Conservation (phyloP, 1,140 invertebrate genomes). For the Aradophagus sp. region DNA sequence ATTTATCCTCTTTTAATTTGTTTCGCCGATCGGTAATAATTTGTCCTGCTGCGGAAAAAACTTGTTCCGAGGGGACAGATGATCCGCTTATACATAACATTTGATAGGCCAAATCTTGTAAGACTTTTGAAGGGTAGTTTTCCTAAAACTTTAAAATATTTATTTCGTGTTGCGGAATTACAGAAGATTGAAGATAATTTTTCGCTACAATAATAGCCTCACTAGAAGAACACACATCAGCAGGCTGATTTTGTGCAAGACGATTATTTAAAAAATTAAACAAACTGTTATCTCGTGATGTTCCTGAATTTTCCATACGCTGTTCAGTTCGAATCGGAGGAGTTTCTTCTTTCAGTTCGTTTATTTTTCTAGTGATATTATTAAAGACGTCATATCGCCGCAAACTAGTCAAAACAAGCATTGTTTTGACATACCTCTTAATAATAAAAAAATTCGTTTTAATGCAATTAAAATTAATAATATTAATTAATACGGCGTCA, state of each 20-base stretch:
- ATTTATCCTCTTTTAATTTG: constrained; percentile 9
- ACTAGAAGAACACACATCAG: not conserved
- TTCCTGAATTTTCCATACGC: not conserved
- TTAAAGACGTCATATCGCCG: too few relatives aligned
- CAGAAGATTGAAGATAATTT: constrained; percentile 8
- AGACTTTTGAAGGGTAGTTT: not conserved
- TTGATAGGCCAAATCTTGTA: constrained; percentile 10
- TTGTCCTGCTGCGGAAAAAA: constrained; percentile 15
- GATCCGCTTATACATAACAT: constrained; percentile 10
- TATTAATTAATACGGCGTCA: too few relatives aligned
- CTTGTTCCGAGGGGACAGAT: constrained; percentile 15
- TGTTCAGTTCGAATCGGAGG: not conserved
- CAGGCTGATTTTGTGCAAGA: not conserved
- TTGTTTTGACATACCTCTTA: too few relatives aligned
- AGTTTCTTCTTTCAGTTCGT: not conserved
- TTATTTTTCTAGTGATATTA: not conserved
- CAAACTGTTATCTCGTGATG: constrained; percentile 5
- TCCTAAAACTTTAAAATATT: constrained; percentile 14
- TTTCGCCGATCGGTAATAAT: not conserved
- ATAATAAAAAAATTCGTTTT: too few relatives aligned
- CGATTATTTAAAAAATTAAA: constrained; percentile 9
- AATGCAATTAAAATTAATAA: too few relatives aligned
- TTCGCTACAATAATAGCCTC: constrained; percentile 11
- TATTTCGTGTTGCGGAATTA: not conserved
- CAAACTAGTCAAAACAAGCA: too few relatives aligned